Percentiles rank a stretch among this genome's conserved stretches.
Conservation (phyloP, 2,113 vertebrate genomes). For the Leptobrachium leishanense region DNA sequence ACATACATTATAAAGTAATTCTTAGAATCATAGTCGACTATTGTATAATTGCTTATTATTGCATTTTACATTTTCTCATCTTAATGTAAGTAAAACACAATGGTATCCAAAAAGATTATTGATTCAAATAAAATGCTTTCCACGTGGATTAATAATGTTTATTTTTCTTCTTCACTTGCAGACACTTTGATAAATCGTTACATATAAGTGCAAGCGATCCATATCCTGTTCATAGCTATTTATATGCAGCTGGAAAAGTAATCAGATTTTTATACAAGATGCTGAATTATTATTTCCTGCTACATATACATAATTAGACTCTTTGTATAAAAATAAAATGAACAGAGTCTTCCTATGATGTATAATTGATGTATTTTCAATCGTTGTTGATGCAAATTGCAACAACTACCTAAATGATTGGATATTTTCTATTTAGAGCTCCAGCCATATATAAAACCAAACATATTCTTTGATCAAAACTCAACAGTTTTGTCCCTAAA, state of each 20-base stretch:
- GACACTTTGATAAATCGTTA: slow-evolving; percentile 17
- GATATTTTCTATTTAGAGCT: not conserved
- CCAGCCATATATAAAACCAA: not conserved
- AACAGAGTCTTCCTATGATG: not conserved
- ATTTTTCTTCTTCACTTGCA: slow-evolving; percentile 3
- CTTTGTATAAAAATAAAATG: not conserved
- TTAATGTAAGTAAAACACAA: not conserved
- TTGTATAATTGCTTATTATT: not conserved
- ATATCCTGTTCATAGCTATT: slow-evolving; percentile 34
- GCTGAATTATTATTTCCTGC: slow-evolving; percentile 10
- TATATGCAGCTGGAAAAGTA: slow-evolving; percentile 24
- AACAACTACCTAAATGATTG: not conserved
- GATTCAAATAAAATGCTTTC: slow-evolving; percentile 7
- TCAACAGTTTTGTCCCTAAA: not conserved
- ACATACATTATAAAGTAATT: too few species aligned
- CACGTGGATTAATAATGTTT: slow-evolving; percentile 2
- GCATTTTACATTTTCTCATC: not conserved
- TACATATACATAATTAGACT: not conserved
- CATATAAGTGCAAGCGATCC: slow-evolving; percentile 4
- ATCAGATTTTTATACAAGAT: not conserved
- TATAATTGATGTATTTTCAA: not conserved
- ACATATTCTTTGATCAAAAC: not conserved
- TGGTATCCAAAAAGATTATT: not conserved
- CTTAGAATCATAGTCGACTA: not conserved
- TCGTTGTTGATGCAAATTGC: not conserved